Base-by-base conservation (phyloP, 2,797 vertebrate species). In the Dendrocincla fuliginosa region DNA sequence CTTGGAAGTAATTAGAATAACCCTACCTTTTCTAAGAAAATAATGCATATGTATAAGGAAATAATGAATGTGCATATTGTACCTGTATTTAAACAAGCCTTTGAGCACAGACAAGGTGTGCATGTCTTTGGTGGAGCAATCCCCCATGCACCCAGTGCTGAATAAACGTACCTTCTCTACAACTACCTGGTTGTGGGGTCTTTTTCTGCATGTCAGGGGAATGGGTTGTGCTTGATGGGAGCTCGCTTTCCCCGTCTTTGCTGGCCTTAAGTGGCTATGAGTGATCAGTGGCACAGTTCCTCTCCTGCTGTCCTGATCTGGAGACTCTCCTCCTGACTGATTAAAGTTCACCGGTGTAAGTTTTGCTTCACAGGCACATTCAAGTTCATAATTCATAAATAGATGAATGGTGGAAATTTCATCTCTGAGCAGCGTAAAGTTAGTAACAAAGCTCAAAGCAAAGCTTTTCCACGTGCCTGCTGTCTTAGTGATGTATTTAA, bases 151-250 rank as follows among this genome's bases (percentile, higher is more conserved):
- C 39, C 39, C 39, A 39, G 39, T 13, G 39, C 39, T 39, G 39
- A 39, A 39, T 39, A 39, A 39, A 39, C 39, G 13, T 39, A 39
- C 39, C 39, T 39, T 14, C 39, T 39, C 39, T 39, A 39, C 39
- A 15, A 39, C 39, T 39, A 14, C 39, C 39, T 39, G 14, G 39
- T 39, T 39, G 39, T 39, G 39, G 39, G 39, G 39, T 39, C 39
- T 39, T 39, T 39, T 39, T 39, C 39, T 11, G 13, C 39, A 39
- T 6, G 39, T 39, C 39, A 39, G 39, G 13, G 39, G 39, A 39
- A 8, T 28, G 2, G 16, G 12, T 0, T 39, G 7, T 23, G 19
- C 33, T 52, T 11, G 13, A 2, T 0, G 30, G 32, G 10, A 63
- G 13, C 8, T 55, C 65, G 10, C 11, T 50, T 46, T 37, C 22